phyloP scores from a whole-genome alignment of 1,140 invertebrate species.

The Papilio helenus region DNA sequence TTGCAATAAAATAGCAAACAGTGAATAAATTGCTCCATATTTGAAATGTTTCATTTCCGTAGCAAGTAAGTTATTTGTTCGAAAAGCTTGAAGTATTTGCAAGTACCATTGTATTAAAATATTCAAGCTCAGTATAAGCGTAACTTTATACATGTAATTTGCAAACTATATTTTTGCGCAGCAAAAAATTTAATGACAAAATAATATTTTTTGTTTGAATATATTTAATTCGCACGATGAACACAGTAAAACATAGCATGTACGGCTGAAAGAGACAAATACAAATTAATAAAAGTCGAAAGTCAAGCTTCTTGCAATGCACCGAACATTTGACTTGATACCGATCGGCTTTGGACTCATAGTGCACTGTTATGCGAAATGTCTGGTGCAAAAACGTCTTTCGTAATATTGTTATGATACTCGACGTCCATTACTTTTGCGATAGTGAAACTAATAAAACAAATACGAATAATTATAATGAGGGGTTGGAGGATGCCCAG shows the following conservation, averaged over 20 bases:
- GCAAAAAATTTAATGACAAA: slow-evolving; percentile 56
- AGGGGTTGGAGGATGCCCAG: slow-evolving; percentile 84
- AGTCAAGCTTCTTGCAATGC: slow-evolving; percentile 67
- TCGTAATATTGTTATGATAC: slow-evolving; percentile 66
- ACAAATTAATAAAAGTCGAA: slow-evolving; percentile 67
- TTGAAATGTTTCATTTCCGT: not conserved
- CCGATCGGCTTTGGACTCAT: slow-evolving; percentile 49
- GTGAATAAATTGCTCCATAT: slow-evolving; percentile 15
- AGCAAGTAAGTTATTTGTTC: slow-evolving; percentile 20
- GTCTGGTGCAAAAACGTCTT: slow-evolving; percentile 66
- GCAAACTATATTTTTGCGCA: slow-evolving; percentile 73
- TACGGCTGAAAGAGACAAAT: slow-evolving; percentile 76
- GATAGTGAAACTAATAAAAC: slow-evolving; percentile 80
- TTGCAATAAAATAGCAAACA: slow-evolving; percentile 1
- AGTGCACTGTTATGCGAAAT: slow-evolving; percentile 63
- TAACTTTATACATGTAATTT: slow-evolving; percentile 71
- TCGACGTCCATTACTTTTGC: slow-evolving; percentile 61
- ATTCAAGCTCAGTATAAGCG: slow-evolving; percentile 64
- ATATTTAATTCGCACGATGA: slow-evolving; percentile 55
- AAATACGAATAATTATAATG: slow-evolving; percentile 76
- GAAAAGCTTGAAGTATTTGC: slow-evolving; percentile 48
- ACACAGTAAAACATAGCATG: slow-evolving; percentile 73
- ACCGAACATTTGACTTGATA: slow-evolving; percentile 65
- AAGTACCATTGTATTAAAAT: slow-evolving; percentile 49
- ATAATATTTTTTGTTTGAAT: slow-evolving; percentile 47